phyloP scores from a whole-genome alignment of 2,113 vertebrate species.

The Formicarius rufipectus region DNA sequence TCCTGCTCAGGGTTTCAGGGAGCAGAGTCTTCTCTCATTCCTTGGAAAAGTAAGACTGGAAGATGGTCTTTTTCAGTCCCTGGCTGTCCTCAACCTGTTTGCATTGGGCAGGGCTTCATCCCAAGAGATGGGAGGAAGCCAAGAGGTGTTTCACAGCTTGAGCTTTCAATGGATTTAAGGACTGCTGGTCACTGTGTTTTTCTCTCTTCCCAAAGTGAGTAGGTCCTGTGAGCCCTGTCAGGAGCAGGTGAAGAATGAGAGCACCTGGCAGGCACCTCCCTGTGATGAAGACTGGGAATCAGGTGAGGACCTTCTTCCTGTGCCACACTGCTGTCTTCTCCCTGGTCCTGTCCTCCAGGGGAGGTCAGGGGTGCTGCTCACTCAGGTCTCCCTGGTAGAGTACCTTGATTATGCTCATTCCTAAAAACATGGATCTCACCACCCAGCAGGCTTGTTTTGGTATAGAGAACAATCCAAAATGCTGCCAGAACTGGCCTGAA shows the following conservation, averaged over 20 bases:
- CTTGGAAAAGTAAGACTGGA: not conserved
- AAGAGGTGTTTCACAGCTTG: not conserved
- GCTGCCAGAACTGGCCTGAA: not conserved
- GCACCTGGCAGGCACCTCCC: slow-evolving; percentile 12
- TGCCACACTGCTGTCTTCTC: not conserved
- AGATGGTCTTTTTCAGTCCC: not conserved
- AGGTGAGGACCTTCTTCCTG: not conserved
- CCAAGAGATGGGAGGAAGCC: not conserved
- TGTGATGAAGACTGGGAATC: slow-evolving; percentile 54
- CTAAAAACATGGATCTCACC: not conserved
- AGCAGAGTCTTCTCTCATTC: not conserved
- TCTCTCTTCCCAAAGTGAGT: slow-evolving; percentile 9
- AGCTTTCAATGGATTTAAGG: not conserved
- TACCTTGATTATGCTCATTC: not conserved
- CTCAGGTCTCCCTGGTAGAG: not conserved
- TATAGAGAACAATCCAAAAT: not conserved
- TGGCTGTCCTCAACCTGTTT: not conserved
- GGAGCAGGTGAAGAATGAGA: not conserved
- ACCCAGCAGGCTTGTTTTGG: not conserved
- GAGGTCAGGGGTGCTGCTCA: not conserved
- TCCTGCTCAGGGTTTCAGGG: not conserved
- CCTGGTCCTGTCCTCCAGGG: not conserved
- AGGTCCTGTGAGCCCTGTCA: not conserved
- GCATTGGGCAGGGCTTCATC: not conserved
- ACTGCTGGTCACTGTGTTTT: not conserved